Base-by-base conservation (phyloP, 1,140 invertebrate species). In the Apis dorsata region DNA sequence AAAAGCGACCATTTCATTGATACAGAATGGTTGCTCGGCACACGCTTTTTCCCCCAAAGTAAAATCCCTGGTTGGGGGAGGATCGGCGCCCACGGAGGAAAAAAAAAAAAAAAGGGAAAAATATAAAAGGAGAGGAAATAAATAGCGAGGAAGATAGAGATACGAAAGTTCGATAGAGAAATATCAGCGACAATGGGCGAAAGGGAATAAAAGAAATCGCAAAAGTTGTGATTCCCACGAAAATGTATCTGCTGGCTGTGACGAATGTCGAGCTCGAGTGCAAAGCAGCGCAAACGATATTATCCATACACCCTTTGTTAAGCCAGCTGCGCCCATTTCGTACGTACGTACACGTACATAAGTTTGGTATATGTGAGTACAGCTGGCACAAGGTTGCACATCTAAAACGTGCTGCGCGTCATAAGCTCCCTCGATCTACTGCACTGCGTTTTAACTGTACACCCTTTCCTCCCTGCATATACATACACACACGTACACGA, bases 271-370 rank as follows among this genome's bases (percentile, higher is more conserved):
- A 13, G 17, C 34, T 44, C 34, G 19, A 15, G 72, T 49, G 63
- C 62, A 55, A 81, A 76, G 53, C 72, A 59, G 44, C 72, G 72
- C 79, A 59, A 81, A 81, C 79, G 72, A 81, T 81, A 81, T 81
- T 81, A 81, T 76, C 72, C 72, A 72, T 57, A n/a, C 79, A 76
- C 72, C 53, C 60, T 81, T 75, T 81, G 79, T 75, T 81, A 75
- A 81, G 53, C 79, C 79, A 81, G 79, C 79, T 81, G 72, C 79
- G 72, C 63, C 79, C 72, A 51, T 81, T 81, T 81, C 62, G 63
- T 68, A 49, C 28, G 63, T 68, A 49, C 21, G 12, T 57, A 21
- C 17, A 44, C 21, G 17, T 44, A 24, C 24, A 59, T n/a, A 66
- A 49, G n/a, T 57, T 66, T 59, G 34, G 79, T 68, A 59, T 66